Evolutionary conservation across 2,888 invertebrate species (phyloP).

Genomic region (Drosophila paracracens): DNA sequence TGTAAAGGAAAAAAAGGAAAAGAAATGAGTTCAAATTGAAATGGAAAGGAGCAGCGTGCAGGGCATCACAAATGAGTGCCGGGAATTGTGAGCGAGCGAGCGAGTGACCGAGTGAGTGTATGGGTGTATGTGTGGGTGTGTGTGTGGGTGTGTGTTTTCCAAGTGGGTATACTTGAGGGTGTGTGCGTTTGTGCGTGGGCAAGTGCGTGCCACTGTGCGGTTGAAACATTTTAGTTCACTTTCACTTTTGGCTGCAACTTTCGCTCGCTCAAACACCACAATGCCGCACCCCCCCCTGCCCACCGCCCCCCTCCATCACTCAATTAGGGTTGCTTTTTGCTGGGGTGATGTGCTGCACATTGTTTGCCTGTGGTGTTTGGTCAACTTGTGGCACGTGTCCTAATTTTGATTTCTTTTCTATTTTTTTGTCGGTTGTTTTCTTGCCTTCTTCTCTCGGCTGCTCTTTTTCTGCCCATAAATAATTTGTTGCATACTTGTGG

Average conservation of each 20-base stretch:
- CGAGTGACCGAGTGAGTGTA: slow-evolving; percentile 10
- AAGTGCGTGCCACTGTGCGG: slow-evolving; percentile 69
- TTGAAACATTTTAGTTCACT: slow-evolving; percentile 65
- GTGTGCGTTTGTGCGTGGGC: slow-evolving; percentile 20
- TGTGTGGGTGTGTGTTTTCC: slow-evolving; percentile 6
- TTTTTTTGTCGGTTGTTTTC: slow-evolving; percentile 28
- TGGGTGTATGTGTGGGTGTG: slow-evolving; percentile 14
- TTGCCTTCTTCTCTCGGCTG: slow-evolving; percentile 30
- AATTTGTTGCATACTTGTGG: slow-evolving; percentile 72
- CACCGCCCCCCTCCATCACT: not conserved
- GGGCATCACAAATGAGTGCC: slow-evolving; percentile 76
- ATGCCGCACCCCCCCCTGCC: slow-evolving; percentile 3
- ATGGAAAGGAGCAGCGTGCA: slow-evolving; percentile 80
- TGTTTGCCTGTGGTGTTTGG: slow-evolving; percentile 64
- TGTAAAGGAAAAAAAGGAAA: slow-evolving; percentile 2
- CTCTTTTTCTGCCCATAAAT: slow-evolving; percentile 65
- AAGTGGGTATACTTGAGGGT: slow-evolving; percentile 14
- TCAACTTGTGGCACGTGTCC: slow-evolving; percentile 82
- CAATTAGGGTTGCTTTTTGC: slow-evolving; percentile 5
- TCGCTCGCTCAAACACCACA: slow-evolving; percentile 15
- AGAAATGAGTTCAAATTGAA: slow-evolving; percentile 75
- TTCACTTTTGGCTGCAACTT: slow-evolving; percentile 63
- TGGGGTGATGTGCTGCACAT: slow-evolving; percentile 35
- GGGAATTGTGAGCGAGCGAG: slow-evolving; percentile 18
- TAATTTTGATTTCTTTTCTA: slow-evolving; percentile 80